Evolutionary conservation across 2,113 vertebrate species (phyloP), one percentile per base, ranked within the genome.

Genomic region (Hemiprocne comata): DNA sequence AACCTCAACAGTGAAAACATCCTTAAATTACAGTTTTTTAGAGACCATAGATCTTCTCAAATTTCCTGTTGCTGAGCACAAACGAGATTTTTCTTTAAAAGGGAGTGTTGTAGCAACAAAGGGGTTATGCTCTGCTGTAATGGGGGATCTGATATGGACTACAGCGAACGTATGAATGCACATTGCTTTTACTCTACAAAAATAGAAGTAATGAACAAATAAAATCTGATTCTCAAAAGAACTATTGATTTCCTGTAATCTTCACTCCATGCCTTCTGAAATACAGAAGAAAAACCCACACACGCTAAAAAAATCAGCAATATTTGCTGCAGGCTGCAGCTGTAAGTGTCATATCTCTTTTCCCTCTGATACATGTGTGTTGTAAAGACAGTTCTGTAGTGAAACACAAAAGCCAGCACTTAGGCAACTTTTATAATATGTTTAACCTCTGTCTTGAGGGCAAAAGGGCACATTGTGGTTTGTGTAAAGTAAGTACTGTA

Each of bases 201-300:
- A 77, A 20, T 2, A 74, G 11, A 46, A 85, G 13, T 66, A 94
- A 92, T 36, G 73, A 97, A 95, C 84, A 74, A 96, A 95, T 96
- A 95, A 97, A 93, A 76, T 96, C 88, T 84, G 71, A 82, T 90
- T 96, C 84, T 95, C 89, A 84, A 71, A 91, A 93, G 77, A 95
- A 64, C 40, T 97, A 96, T 96, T 11, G 72, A 96, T 97, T 97
- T 95, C 48, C 69, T 74, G 7, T 83, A 90, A 48, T 28, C 19
- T 87, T 21, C 23, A 17, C 29, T 94, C 60, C 19, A 51, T 91
- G 29, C 46, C 31, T 95, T 96, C 92, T 93, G 89, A 97, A 95
- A 93, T 23, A 94, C 48, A 89, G 65, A 38, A 89, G 51, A 95
- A 86, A 84, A 80, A 84, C 23, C 4, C 25, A 40, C 9, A 9